phyloP scores from a whole-genome alignment of 2,797 vertebrate species.

The Oryzias sinensis region DNA sequence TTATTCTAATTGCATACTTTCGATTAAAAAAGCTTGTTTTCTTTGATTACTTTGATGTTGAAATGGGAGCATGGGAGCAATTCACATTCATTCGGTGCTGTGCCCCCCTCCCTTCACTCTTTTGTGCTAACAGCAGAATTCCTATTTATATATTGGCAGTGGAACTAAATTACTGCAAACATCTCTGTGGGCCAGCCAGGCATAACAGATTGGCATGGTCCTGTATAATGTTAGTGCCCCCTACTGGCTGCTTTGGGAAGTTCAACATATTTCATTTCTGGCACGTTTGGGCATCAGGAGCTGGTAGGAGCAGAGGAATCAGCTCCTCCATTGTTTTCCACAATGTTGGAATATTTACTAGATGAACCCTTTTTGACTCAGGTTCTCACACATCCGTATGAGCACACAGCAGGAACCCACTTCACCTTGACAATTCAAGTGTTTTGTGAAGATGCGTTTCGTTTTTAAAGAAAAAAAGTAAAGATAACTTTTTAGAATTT shows the following conservation, averaged over 20 bases:
- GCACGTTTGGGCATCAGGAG: conserved; percentile 48
- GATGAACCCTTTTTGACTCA: conserved; percentile 66
- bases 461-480: conserved; percentile 6
- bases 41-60: conserved; percentile 85
- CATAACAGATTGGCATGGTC: conserved; percentile 72
- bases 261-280: conserved; percentile 58
- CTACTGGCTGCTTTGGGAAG: conserved; percentile 62
- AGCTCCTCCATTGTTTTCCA: conserved; percentile 60
- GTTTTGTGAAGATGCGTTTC: conserved; percentile 11
- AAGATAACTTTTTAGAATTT: conserved; percentile 2
- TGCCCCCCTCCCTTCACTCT: conserved; percentile 60
- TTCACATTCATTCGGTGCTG: conserved; percentile 78
- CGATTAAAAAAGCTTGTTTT: conserved; percentile 85
- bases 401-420: conserved; percentile 32
- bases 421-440: conserved; percentile 29
- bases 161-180: conserved; percentile 83
- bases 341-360: conserved; percentile 66
- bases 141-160: conserved; percentile 83
- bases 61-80: conserved; percentile 80
- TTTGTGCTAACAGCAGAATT: conserved; percentile 82
- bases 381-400: conserved; percentile 41
- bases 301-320: conserved; percentile 61
- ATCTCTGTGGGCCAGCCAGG: conserved; percentile 77
- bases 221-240: conserved; percentile 79
- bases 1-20: conserved; percentile 84